Evolutionary conservation across 2,888 invertebrate species (phyloP).

Genomic region (Dinocampus coccinellae): DNA sequence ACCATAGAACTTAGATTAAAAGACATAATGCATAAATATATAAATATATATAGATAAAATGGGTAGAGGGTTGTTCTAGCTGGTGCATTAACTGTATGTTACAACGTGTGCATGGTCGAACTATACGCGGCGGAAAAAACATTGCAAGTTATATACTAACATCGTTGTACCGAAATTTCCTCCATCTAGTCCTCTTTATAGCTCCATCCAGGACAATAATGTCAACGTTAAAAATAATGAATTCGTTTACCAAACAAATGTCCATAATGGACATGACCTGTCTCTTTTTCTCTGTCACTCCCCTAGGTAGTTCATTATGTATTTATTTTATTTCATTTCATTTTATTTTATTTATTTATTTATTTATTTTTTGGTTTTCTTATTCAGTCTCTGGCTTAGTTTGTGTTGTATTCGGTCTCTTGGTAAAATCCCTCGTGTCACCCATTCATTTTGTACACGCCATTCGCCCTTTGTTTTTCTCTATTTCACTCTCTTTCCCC

Average conservation of each 20-base stretch:
- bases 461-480: not conserved
- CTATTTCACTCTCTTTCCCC: not conserved
- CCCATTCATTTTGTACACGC: not conserved
- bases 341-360: not conserved
- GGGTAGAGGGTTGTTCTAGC: not conserved
- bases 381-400: not conserved
- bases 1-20: too few relatives aligned
- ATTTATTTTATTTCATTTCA: too few relatives aligned
- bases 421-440: not conserved
- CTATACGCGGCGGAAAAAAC: not conserved
- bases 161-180: slow-evolving; percentile 11
- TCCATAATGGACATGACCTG: not conserved
- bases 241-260: not conserved
- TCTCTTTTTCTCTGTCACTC: too few relatives aligned
- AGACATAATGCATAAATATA: not conserved
- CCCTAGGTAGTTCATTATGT: too few relatives aligned
- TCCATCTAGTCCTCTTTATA: not conserved
- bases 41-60: not conserved
- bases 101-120: not conserved
- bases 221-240: not conserved
- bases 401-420: not conserved
- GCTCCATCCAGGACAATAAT: not conserved
- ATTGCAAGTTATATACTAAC: not conserved
- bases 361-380: not conserved
- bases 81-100: slow-evolving; percentile 8